A percentile compares a stretch with the other conserved stretches of the same genome.
phyloP scores from a whole-genome alignment of 2,113 vertebrate genomes.

The Cochlearius cochlearius region DNA sequence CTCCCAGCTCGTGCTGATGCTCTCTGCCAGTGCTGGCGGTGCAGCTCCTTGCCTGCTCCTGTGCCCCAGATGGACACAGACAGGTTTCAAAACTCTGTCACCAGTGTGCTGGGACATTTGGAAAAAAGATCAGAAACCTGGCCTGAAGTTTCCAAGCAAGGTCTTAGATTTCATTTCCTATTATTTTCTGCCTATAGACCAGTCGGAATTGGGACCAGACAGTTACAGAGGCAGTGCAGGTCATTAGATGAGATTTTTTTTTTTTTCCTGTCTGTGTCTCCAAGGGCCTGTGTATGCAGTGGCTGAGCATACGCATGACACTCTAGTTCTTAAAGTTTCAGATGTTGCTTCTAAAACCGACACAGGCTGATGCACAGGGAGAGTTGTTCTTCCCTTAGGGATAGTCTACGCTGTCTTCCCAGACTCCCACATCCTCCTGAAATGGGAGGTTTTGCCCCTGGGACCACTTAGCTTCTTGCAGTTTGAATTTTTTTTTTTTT shows the following conservation, averaged over 20 bases:
- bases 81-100: not conserved
- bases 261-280: not conserved
- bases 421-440: not conserved
- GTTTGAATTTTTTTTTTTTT: not conserved
- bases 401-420: not conserved
- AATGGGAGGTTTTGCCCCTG: not conserved
- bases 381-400: not conserved
- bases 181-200: not conserved
- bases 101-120: not conserved
- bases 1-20: not conserved
- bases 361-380: not conserved
- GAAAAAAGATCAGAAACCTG: not conserved
- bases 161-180: slow-evolving; percentile 5
- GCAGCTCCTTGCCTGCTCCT: not conserved
- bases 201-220: not conserved
- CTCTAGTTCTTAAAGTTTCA: not conserved
- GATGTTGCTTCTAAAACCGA: not conserved
- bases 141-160: not conserved
- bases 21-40: not conserved
- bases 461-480: not conserved
- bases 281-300: not conserved
- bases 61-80: not conserved
- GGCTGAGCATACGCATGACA: not conserved
- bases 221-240: not conserved
- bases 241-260: not conserved